Evolutionary conservation across 2,888 invertebrate genomes (phyloP), one percentile per base, ranked within the genome.

Genomic region (Microctonus brassicae): DNA sequence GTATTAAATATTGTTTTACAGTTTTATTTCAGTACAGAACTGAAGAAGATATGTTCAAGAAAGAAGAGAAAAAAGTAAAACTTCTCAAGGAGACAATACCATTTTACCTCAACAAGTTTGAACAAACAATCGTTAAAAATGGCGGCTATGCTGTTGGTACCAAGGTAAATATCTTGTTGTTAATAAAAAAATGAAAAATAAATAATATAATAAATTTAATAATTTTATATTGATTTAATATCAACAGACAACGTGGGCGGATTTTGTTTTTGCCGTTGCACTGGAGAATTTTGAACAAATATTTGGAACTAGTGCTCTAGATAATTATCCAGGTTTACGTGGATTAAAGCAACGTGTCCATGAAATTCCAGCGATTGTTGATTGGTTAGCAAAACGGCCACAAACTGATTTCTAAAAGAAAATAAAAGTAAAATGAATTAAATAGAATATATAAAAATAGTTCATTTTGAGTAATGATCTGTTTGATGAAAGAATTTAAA

Each of bases 201-300:
- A 60, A 13, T 1, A 33, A 33, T 58, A 34, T 7, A 10, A 36
- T 39, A 26, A 22, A 64, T 17, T 65, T 55, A 5, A 29, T 29
- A 29, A 5, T 5, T 29, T 5, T 29, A 29, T 29, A 29, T 29
- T 29, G 2, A 17, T 61, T 7, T 61, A 9, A 29, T 36, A n/a
- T 72, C 84, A 88, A 52, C 86, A 91, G 90, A 87, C 91, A 55
- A 91, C 91, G 63, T 91, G 91, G 90, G 89, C 91, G 29, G 91
- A 92, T 78, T 89, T 91, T 70, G 89, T 90, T 1, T 89, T 91
- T 77, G 90, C 91, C 24, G 90, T 89, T 34, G 90, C 90, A 0
- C 81, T 90, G 57, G 90, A 90, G 75, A 89, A 89, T 80, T 90
- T 90, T 81, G 90, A 90, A 77, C 86, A 88, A 61, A 89, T 89